These are phyloP conservation scores for Furcula furcula DNA, from an alignment of 2,888 invertebrate genomes.

Conservation along the genomic window DNA sequence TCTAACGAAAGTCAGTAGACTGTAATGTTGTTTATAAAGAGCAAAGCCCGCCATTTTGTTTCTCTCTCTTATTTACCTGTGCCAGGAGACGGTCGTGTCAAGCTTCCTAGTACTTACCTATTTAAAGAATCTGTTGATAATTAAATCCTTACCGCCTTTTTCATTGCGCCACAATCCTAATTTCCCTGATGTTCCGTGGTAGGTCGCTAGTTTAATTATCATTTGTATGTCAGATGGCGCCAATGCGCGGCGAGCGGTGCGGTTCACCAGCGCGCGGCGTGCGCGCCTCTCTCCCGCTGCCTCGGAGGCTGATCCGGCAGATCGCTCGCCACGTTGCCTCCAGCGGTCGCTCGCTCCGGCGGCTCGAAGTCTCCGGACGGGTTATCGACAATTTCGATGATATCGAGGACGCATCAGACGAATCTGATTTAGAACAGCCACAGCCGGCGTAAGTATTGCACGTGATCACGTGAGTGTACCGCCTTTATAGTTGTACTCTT, in stretches of 20 bases:
- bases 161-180: too few relatives aligned
- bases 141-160: too few relatives aligned
- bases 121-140: too few relatives aligned
- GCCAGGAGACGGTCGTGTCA: too few relatives aligned
- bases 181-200: too few relatives aligned
- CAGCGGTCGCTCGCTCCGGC: conserved; percentile 73
- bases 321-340: conserved; percentile 77
- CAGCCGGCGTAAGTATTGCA: conserved; percentile 65
- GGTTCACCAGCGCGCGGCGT: conserved; percentile 71
- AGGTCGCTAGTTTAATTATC: too few relatives aligned
- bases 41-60: too few relatives aligned
- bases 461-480: background rate
- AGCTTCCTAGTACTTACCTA: too few relatives aligned
- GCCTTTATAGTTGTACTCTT: too few relatives aligned
- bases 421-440: conserved; percentile 66
- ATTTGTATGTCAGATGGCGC: conserved; percentile 63
- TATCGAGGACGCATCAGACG: conserved; percentile 67
- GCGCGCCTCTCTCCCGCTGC: conserved; percentile 77
- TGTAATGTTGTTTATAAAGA: too few relatives aligned
- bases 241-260: conserved; percentile 76
- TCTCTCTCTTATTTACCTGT: too few relatives aligned
- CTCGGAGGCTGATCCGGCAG: conserved; percentile 72
- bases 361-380: conserved; percentile 74
- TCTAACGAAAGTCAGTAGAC: too few relatives aligned
- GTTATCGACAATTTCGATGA: conserved; percentile 79